Evolutionary conservation across 2,888 invertebrate genomes (phyloP).

Genomic region (Tortrix viridana): DNA sequence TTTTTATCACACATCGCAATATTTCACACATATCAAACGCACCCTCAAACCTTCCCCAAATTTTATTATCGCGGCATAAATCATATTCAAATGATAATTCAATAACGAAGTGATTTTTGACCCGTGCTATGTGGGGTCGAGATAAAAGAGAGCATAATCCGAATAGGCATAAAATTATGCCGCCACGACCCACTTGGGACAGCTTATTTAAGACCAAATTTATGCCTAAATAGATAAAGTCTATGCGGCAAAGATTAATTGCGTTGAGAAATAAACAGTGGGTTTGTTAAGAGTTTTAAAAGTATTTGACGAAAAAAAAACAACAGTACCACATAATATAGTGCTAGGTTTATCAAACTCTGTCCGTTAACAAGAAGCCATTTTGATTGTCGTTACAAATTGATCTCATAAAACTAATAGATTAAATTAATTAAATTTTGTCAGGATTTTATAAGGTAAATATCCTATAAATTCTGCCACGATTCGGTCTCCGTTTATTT

Average conservation of each 20-base stretch:
- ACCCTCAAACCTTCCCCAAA: conserved; percentile 70
- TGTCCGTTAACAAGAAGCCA: no score
- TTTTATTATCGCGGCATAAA: conserved; percentile 69
- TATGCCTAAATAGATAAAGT: conserved; percentile 67
- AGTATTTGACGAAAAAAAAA: not conserved
- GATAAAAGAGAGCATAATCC: conserved; percentile 74
- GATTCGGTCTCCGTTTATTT: not conserved
- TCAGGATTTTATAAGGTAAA: no score
- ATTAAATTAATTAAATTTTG: no score
- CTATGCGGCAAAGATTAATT: conserved; percentile 40
- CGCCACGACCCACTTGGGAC: conserved; percentile 62
- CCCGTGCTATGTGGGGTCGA: conserved; percentile 59
- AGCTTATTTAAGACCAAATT: conserved; percentile 67
- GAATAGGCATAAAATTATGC: conserved; percentile 76
- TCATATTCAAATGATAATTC: conserved; percentile 83
- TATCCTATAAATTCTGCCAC: no score
- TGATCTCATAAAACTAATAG: no score
- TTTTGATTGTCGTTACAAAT: no score
- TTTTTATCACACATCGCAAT: conserved; percentile 33
- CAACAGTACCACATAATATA: no score
- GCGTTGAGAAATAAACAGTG: conserved; percentile 27
- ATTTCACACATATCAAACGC: conserved; percentile 55
- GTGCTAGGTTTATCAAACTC: no score
- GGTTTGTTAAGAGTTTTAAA: not conserved
- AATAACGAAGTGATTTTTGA: conserved; percentile 76